Evolutionary conservation across 2,113 vertebrate genomes (phyloP), one percentile per base, ranked within the genome.

Genomic region (Capreolus pygargus): DNA sequence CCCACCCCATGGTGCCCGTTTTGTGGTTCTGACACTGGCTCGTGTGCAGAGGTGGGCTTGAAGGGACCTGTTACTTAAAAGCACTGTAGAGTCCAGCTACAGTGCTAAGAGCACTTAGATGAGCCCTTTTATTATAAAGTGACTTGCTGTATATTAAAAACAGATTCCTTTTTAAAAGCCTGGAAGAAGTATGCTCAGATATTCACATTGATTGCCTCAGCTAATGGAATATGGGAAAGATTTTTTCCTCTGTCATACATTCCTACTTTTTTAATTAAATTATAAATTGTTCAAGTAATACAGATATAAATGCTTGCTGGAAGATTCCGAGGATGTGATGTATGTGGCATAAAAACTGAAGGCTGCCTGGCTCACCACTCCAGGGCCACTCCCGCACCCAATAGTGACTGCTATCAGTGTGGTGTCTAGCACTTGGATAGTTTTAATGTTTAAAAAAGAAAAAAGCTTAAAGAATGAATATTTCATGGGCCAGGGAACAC

Each of bases 171-270:
- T 95, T 58, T 97, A 79, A 97, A 97, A 97, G 96, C 96, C 93
- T 89, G 79, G 83, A 95, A 91, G 93, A 89, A 81, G 82, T 95
- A 92, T 4, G 27, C 86, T 95, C 86, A n/a, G 36, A 36, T 93
- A 86, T 60, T 94, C 89, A 47, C 94, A 96, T 76, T 93, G 97
- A 98, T 98, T 89, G 93, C 67, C 61, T 94, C 23, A 14, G 94
- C 97, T 98, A 98, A 98, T 98, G 97, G 88, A 96, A 95, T 82
- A 91, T 28, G 17, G 89, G 61, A 86, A 86, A 91, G 60, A 64
- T 47, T 88, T 96, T 95, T 92, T 70, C 58, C 64, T 97, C 88
- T n/a, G 64, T 84, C 64, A 12, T 55, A 90, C 50, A 92, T 97
- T 95, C 85, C 36, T 76, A 82, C 33, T 52, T 97, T 98, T 91